Conservation (phyloP, 2,797 vertebrate species). For the Phataginus tetradactyla region DNA sequence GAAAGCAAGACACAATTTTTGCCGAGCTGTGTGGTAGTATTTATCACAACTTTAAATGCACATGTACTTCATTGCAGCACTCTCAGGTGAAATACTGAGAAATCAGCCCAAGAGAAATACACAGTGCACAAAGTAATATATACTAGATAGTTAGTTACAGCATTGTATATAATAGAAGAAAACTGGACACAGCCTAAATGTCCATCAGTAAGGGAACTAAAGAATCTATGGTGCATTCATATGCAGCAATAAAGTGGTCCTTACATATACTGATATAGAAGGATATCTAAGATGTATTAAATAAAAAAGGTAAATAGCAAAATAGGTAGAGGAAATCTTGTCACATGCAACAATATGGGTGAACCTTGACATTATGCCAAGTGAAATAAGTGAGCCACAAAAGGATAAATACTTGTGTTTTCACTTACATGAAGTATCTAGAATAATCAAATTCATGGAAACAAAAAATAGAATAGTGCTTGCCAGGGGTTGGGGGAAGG, state of each 20-base stretch:
- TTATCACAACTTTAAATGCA: constrained; percentile 32
- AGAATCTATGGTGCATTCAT: neutral
- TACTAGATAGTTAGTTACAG: neutral
- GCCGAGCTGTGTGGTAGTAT: neutral
- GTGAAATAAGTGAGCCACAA: constrained; percentile 23
- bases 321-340: neutral
- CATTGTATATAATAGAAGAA: neutral
- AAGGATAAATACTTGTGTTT: neutral
- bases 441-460: constrained; percentile 1
- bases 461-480: neutral
- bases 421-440: neutral
- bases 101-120: neutral
- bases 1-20: constrained; percentile 4
- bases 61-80: neutral
- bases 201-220: neutral
- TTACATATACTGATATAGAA: neutral
- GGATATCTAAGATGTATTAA: neutral
- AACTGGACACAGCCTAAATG: neutral
- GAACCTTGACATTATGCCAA: neutral
- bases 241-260: neutral
- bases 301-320: neutral
- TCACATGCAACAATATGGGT: neutral
- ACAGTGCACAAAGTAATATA: neutral
- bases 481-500: neutral
- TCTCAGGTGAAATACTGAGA: neutral